Evolutionary conservation across 64 coral and sea anemone genomes (phyloP).

Genomic region (Montipora cactus): DNA sequence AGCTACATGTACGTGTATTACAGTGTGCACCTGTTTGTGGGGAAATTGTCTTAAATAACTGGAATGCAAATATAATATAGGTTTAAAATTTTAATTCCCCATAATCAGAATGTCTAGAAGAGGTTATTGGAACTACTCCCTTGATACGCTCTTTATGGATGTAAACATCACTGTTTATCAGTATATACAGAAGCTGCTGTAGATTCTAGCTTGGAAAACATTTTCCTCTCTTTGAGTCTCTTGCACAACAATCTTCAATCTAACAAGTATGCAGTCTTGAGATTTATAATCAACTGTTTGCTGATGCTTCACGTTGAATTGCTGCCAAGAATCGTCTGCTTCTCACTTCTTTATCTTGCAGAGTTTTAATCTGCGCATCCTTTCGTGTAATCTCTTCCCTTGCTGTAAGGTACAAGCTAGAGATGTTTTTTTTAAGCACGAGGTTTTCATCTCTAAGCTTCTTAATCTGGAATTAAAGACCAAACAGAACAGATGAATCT

Average conservation of each 20-base stretch:
- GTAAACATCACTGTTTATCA: too few species aligned
- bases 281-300: neutral
- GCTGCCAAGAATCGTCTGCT: conserved; percentile 44
- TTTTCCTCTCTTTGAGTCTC: neutral
- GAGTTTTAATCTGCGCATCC: conserved; percentile 76
- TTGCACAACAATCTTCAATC: neutral
- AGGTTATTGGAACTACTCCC: too few species aligned
- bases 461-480: conserved; percentile 58
- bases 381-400: conserved; percentile 92
- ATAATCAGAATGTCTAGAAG: too few species aligned
- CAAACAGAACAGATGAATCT: neutral
- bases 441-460: conserved; percentile 87
- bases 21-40: too few species aligned
- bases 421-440: conserved; percentile 95
- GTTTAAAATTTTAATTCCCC: too few species aligned
- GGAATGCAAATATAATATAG: too few species aligned
- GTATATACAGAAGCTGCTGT: too few species aligned
- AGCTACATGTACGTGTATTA: too few species aligned
- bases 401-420: conserved; percentile 90
- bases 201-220: neutral
- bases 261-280: neutral
- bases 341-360: conserved; percentile 84
- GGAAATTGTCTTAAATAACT: too few species aligned
- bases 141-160: too few species aligned
- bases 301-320: neutral